Percentiles rank a stretch among this genome's conserved stretches.
phyloP scores from a whole-genome alignment of 2,113 vertebrate species.

The Actenoides lindsayi region DNA sequence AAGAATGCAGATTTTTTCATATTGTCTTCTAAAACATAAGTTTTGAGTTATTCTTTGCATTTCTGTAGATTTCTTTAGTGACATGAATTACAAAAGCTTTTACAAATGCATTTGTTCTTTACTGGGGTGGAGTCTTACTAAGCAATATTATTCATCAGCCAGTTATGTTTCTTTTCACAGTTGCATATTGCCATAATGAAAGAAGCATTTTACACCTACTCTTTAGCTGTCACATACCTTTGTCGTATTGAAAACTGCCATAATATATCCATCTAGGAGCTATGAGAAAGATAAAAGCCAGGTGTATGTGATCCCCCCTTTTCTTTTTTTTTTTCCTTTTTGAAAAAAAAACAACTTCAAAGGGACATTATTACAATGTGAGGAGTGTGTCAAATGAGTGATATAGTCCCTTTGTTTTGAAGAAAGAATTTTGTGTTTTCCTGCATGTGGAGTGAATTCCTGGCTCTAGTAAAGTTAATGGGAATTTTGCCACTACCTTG shows the following conservation, averaged over 20 bases:
- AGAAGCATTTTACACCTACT: constrained; percentile 34
- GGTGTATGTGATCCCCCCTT: background rate
- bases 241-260: background rate
- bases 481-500: constrained; percentile 27
- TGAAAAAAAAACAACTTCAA: background rate
- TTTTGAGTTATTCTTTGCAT: background rate
- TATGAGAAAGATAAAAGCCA: constrained; percentile 32
- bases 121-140: background rate
- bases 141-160: background rate
- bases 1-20: background rate
- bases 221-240: constrained; percentile 24
- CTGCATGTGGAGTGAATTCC: background rate
- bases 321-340: background rate
- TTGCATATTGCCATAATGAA: constrained; percentile 14
- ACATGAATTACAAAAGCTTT: background rate
- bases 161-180: background rate
- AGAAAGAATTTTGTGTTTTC: constrained; percentile 21
- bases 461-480: background rate
- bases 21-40: background rate
- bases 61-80: background rate
- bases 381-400: constrained; percentile 17
- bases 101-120: background rate
- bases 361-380: constrained; percentile 8
- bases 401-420: background rate
- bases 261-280: constrained; percentile 20